Base-by-base conservation (phyloP, 2,113 vertebrate species). In the Caranx ignobilis region DNA sequence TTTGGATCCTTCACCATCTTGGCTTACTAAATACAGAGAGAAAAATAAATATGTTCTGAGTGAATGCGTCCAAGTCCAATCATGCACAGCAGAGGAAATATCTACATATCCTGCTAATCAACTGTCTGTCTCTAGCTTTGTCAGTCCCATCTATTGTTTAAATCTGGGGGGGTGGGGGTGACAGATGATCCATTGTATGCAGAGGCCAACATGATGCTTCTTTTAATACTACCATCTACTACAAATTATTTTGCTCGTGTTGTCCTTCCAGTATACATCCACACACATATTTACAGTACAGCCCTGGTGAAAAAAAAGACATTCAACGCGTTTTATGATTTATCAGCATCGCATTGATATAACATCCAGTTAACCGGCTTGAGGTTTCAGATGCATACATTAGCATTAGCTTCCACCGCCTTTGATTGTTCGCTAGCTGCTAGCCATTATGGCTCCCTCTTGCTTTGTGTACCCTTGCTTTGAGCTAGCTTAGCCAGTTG, bases 1-100 rank as follows among this genome's bases (percentile, higher is more conserved):
- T 95, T 97, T 75, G 96, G 96, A 95, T 99, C 97, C 94, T 97
- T 98, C 65, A 90, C 97, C 98, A 99, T 99, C 92, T 96, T 98
- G 88, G 79, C 71, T 83, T 81, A 81, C 91, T 95, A 93, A 55
- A 15, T 4, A 68, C 4, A 15, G 35, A 34, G 2, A 11, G 19
- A 62, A 32, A 60, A 18, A 64, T 12, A 50, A 31, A n/a, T 4
- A n/a, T 9, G 4, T 34, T 78, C 54, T 65, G 0, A 70, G 8
- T 15, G 3, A 71, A 68, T n/a, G 0, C 3, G 35, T 77, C 13
- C 5, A 75, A 15, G 2, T 68, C n/a, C 18, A 47, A 0, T 70
- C 2, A 47, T 16, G 13, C 48, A 74, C 15, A 0, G 31, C 68
- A 69, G 18, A 39, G 16, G 34, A 3, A 54, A 48, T 52, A 79